Evolutionary conservation across 2,888 invertebrate genomes (phyloP).

Genomic region (Drosophila histrio): DNA sequence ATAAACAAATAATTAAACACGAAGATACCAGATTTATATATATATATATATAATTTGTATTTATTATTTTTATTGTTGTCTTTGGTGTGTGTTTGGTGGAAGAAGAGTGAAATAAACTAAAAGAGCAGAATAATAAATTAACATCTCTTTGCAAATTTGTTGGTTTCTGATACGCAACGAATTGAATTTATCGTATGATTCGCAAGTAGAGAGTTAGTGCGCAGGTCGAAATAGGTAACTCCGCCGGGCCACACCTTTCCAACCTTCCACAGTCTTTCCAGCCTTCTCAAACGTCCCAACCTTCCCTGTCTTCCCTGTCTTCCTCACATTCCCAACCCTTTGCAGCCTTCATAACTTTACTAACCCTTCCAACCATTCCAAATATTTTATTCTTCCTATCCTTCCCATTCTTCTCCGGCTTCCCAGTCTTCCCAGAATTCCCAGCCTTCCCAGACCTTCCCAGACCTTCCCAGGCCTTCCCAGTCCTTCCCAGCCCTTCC

Average conservation of each 20-base stretch:
- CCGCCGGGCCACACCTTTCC: too few species aligned
- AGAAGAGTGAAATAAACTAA: conserved; percentile 19
- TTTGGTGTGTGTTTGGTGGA: conserved; percentile 7
- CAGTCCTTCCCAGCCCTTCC: too few species aligned
- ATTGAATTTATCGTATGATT: background rate
- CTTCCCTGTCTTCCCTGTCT: background rate
- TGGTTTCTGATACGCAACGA: conserved; percentile 13
- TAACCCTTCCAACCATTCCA: too few species aligned
- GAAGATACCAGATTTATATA: conserved; percentile 14
- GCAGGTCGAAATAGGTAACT: background rate
- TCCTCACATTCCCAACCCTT: too few species aligned
- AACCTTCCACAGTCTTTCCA: background rate
- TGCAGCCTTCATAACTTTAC: too few species aligned
- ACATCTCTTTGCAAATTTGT: conserved; percentile 64
- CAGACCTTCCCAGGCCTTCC: too few species aligned
- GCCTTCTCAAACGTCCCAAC: too few species aligned
- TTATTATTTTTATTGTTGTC: conserved; percentile 3
- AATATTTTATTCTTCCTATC: too few species aligned
- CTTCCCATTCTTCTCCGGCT: too few species aligned
- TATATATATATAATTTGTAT: background rate
- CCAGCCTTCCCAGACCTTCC: background rate
- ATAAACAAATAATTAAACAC: conserved; percentile 46
- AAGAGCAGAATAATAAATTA: conserved; percentile 49
- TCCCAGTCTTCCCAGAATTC: too few species aligned
- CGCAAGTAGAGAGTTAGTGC: background rate